Evolutionary conservation across 2,113 vertebrate genomes (phyloP).

Genomic region (Carlito syrichta): DNA sequence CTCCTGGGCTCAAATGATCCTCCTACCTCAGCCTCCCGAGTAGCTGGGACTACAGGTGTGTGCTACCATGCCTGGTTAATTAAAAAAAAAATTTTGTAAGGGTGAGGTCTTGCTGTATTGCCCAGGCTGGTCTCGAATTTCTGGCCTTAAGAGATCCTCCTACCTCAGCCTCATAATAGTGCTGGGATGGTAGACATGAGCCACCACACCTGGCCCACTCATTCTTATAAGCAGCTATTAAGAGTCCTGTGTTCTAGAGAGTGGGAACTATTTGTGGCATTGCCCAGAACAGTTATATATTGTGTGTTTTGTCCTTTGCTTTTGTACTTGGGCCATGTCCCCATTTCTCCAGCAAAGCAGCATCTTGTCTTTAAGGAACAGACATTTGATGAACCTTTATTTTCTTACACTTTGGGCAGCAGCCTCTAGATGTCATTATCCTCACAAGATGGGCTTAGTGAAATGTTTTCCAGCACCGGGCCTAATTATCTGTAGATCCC

Average conservation of each 20-base stretch:
- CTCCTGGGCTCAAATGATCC: no score
- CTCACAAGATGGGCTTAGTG: not conserved
- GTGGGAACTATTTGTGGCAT: not conserved
- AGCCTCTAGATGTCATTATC: not conserved
- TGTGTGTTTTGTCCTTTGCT: not conserved
- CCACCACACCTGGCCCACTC: no score
- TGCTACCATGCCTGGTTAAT: no score
- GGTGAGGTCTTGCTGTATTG: no score
- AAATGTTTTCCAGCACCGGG: not conserved
- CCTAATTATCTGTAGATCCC: not conserved
- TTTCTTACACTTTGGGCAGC: not conserved
- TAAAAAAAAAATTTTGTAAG: no score
- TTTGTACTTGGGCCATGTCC: not conserved
- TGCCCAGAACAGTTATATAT: not conserved
- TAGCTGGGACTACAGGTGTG: no score
- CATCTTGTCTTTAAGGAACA: not conserved
- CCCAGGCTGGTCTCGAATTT: no score
- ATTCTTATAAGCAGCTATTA: fast-evolving
- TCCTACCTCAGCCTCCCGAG: no score
- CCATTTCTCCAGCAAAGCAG: not conserved
- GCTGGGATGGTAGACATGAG: no score
- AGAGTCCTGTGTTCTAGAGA: not conserved
- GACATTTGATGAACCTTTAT: not conserved
- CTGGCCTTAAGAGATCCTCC: no score
- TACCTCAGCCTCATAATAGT: no score